Base-by-base conservation (phyloP, 2,113 vertebrate species). In the Ursus arctos region DNA sequence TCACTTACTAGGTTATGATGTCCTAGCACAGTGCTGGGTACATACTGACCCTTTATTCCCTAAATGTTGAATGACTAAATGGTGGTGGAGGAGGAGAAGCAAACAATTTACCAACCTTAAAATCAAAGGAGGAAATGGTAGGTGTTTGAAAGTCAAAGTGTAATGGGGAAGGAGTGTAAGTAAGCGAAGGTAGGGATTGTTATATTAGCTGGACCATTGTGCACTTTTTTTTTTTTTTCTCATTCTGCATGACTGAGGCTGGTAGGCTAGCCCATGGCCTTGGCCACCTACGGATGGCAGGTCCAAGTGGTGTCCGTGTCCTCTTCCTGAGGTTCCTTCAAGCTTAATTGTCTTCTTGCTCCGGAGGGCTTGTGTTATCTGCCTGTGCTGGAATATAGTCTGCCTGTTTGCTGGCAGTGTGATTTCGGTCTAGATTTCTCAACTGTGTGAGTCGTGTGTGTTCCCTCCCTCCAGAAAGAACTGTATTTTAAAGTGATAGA, bases 361-460 rank as follows among this genome's bases (percentile, higher is more conserved):
- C 16, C 59, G 10, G 86, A 94, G 74, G 84, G 77, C 40, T 90
- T 6, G 4, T 31, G 94, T 63, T 49, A 16, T 59, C 89, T 81
- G 33, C 10, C 12, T 94, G 43, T 55, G 71, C 83, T 93, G 47
- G 72, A 63, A 49, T 33, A 43, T 61, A 47, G 91, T 85, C 49
- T 95, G 76, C 24, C 47, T 92, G 0, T 94, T 85, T 96, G 22
- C n/a, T 92, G 61, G 53, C 53, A n/a, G 31, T 90, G 31, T 57
- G 51, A 85, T 76, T 93, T 91, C 69, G 61, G 4, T 69, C 33
- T 76, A n/a, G 72, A 51, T 67, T 85, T 88, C 49, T 51, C 18
- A 83, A 13, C 13, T 72, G 59, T 0, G 2, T 59, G 33, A 61
- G 69, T 95, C 7, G 11, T 15, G 31, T 61, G 33, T 82, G 22